Percentiles rank a stretch among this genome's conserved stretches.
These are phyloP conservation scores for Hemaris fuciformis DNA, from an alignment of 2,888 invertebrate species.

Conservation along the genomic window DNA sequence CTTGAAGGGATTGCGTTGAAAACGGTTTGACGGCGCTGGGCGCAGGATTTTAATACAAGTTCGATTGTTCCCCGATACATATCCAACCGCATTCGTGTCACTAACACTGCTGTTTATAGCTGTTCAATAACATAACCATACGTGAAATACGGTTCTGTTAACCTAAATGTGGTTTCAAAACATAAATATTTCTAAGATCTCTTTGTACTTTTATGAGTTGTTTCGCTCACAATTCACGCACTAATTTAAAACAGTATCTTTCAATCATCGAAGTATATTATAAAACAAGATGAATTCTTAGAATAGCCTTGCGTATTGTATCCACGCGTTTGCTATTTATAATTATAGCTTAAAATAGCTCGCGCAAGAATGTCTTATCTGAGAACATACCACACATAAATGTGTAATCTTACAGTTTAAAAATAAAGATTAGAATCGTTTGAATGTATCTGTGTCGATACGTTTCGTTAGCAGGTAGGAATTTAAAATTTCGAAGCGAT, in stretches of 20 bases:
- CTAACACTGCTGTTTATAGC: constrained; percentile 39
- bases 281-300: constrained; percentile 69
- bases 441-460: constrained; percentile 40
- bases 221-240: constrained; percentile 52
- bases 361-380: constrained; percentile 49
- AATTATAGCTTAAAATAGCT: constrained; percentile 67
- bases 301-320: constrained; percentile 75
- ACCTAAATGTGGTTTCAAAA: constrained; percentile 56
- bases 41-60: constrained; percentile 4
- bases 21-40: background rate
- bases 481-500: constrained; percentile 71
- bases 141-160: constrained; percentile 56
- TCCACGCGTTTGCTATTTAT: constrained; percentile 77
- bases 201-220: constrained; percentile 56
- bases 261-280: constrained; percentile 64
- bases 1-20: background rate
- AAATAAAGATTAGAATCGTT: constrained; percentile 56
- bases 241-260: constrained; percentile 61
- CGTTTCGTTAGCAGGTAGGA: constrained; percentile 62
- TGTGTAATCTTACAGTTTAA: constrained; percentile 30
- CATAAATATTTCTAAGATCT: constrained; percentile 56
- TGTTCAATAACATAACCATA: constrained; percentile 49
- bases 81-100: constrained; percentile 29
- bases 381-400: constrained; percentile 28
- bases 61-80: constrained; percentile 29